Base-by-base conservation (phyloP, 2,113 vertebrate species). In the Sitta europaea region DNA sequence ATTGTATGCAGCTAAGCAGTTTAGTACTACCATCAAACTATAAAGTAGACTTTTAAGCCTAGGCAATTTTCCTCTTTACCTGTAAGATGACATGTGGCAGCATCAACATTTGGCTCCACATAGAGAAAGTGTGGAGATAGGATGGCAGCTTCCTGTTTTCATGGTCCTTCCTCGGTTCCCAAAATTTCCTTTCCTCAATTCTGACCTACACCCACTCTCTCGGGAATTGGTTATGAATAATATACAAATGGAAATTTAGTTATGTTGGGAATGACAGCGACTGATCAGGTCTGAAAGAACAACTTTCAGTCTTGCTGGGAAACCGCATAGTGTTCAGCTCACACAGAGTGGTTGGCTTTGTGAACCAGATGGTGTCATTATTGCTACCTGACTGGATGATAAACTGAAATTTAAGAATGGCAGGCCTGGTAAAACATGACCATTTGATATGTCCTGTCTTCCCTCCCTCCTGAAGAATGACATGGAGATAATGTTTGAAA, bases 1-100 rank as follows among this genome's bases (percentile, higher is more conserved):
- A 61, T 95, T 96, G 94, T 93, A 70, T 90, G 79, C 40, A 86
- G 61, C 86, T 93, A 95, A 96, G 51, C 36, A 94, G 47, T 57
- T 92, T 57, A 94, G 50, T 31, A 54, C 82, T 84, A 94, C 58
- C 71, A 96, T 54, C 81, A 70, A 95, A 95, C 76, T 43, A 75
- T 17, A 54, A 93, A 93, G 48, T 86, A 77, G 63, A 50, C 59
- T 94, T 90, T 72, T 29, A 84, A 91, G 83, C 74, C 71, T 68
- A 80, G 70, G 43, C 33, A 35, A 36, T 70, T 86, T 94, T 88
- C 38, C 25, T 96, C 55, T 58, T 90, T 92, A 85, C 35, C 61
- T 71, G 29, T 89, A 94, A 92, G 35, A 94, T 45, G 40, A n/a
- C 73, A 91, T 6, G 27, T 87, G 74, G 29, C 62, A 85, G 51